Evolutionary conservation across 37 sponge, comb jelly and placozoan species (phyloP).

Genomic region (Oscarella lobularis): DNA sequence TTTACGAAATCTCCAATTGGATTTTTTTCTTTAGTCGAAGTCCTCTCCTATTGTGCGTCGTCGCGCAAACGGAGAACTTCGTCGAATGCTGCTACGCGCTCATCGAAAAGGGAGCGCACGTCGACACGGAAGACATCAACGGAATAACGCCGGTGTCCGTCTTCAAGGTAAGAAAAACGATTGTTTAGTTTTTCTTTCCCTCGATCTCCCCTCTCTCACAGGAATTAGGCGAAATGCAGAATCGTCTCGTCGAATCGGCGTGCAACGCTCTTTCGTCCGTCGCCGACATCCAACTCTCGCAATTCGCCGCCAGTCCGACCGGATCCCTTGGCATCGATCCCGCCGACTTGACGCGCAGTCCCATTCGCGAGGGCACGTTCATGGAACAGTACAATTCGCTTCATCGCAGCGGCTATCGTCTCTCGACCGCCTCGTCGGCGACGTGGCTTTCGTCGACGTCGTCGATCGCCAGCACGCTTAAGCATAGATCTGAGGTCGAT

Average conservation of each 20-base stretch:
- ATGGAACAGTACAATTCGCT: neutral
- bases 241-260: neutral
- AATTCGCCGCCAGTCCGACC: neutral
- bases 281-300: neutral
- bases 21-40: neutral
- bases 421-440: neutral
- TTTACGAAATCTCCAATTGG: too few species aligned
- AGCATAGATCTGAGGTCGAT: neutral
- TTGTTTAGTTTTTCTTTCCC: too few species aligned
- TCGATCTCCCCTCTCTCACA: too few species aligned
- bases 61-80: neutral
- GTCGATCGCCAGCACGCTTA: neutral
- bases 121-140: neutral
- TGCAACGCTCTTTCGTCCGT: neutral
- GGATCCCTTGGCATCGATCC: too few species aligned
- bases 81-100: neutral
- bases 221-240: neutral
- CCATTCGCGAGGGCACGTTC: neutral
- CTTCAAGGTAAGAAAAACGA: neutral
- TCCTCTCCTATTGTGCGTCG: too few species aligned
- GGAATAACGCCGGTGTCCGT: neutral
- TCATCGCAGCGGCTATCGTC: neutral
- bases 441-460: neutral
- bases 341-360: neutral
- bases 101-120: neutral